Evolutionary conservation across 2,888 invertebrate species (phyloP), one percentile per base, ranked within the genome.

Genomic region (Philhelius pedissequus): DNA sequence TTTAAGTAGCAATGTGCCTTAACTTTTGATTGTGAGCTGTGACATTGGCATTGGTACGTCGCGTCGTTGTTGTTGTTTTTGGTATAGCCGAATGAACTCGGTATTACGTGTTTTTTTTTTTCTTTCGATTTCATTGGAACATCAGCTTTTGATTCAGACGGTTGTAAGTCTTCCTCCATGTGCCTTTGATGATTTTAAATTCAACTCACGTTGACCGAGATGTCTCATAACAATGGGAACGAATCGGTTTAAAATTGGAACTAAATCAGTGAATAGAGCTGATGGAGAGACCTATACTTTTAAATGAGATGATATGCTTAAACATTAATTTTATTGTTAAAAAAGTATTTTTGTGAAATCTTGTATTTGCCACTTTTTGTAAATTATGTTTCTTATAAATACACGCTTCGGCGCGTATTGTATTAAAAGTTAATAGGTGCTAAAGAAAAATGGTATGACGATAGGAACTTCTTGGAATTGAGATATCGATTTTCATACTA

Each of bases 121-220:
- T n/a, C n/a, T n/a, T 68, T 52, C 52, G 38, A 25, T 68, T 68
- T 68, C 52, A 52, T 64, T 45, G 62, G 62, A 64, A 64, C 62
- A 64, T 68, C 7, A 68, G 11, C 15, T 68, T 38, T 68, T 52
- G 25, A 64, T 30, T 54, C 64, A 60, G 71, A 38, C 48, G 27
- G 32, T 74, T 64, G 74, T 74, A 52, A 74, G 74, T 73, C 64
- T 64, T 64, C 60, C 60, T 43, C 64, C 74, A 64, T 64, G 74
- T 74, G 74, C 74, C 54, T 52, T 30, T 62, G 27, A 35, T 9
- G 43, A 52, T 52, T 74, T 64, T n/a, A 1, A 15, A 74, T 64
- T 74, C 74, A 13, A 22, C 13, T 15, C 74, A 64, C 74, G 43
- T 43, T n/a, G 8, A 20, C 56, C 20, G 32, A 35, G 13, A 52